Evolutionary conservation across 2,888 invertebrate species (phyloP).

Genomic region (Drosophila niveifrons): DNA sequence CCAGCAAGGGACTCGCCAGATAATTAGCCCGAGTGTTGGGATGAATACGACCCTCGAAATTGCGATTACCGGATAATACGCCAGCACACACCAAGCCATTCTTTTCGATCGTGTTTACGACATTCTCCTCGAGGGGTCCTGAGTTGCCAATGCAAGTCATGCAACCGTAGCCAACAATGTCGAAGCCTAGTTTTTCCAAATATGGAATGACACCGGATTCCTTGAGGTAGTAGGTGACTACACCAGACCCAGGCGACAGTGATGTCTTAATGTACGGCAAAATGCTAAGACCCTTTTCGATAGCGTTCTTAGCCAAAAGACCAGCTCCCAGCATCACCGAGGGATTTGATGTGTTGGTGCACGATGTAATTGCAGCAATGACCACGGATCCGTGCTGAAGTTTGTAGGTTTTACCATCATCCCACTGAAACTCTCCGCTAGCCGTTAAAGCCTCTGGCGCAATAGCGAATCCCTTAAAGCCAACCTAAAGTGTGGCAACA

Average conservation of each 20-base stretch:
- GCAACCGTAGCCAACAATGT: constrained; percentile 99
- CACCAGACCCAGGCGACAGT: constrained; percentile 97
- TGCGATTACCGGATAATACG: constrained; percentile 98
- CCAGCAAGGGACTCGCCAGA: constrained; percentile 97
- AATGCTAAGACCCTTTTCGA: constrained; percentile 94
- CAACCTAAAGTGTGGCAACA: constrained; percentile 87
- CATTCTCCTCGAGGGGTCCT: constrained; percentile 96
- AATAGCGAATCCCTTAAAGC: constrained; percentile 96
- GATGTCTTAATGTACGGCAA: constrained; percentile 98
- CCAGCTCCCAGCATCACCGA: constrained; percentile 99
- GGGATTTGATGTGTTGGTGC: constrained; percentile 99
- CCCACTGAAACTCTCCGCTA: constrained; percentile 91
- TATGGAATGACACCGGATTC: constrained; percentile 97
- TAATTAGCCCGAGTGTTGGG: constrained; percentile 99
- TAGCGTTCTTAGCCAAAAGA: constrained; percentile 96
- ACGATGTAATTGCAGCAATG: constrained; percentile 98
- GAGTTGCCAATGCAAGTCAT: constrained; percentile 99
- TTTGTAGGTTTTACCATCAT: constrained; percentile 91
- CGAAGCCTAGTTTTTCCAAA: constrained; percentile 94
- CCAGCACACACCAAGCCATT: constrained; percentile 98
- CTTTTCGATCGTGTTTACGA: constrained; percentile 97
- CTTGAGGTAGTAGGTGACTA: constrained; percentile 92
- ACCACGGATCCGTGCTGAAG: constrained; percentile 96
- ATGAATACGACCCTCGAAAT: constrained; percentile 99
- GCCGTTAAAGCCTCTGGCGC: constrained; percentile 88